These are phyloP conservation scores for Porites australiensis DNA, from an alignment of 64 coral and sea anemone genomes.

Conservation along the genomic window DNA sequence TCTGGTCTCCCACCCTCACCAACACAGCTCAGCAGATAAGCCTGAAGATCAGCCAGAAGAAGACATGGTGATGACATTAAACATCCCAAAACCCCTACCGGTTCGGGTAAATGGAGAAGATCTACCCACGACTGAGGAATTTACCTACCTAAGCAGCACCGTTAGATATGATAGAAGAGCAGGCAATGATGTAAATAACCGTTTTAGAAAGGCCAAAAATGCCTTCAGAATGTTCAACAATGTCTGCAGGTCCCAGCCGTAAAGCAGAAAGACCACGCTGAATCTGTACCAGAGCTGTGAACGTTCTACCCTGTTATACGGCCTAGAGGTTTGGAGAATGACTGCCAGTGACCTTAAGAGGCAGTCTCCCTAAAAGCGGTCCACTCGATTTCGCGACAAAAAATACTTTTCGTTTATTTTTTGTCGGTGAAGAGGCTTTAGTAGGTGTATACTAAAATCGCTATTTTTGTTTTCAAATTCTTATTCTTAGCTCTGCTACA, in stretches of 20 bases:
- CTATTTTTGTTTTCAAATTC: no score
- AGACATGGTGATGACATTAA: constrained; percentile 32
- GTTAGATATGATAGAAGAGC: constrained; percentile 6
- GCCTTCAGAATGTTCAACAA: background rate
- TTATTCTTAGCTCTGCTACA: no score
- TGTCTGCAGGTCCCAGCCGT: constrained; percentile 6
- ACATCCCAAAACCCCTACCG: background rate
- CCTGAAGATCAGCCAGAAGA: constrained; percentile 38
- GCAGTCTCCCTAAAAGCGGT: no score
- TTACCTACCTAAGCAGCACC: constrained; percentile 22
- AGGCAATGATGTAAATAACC: constrained; percentile 6
- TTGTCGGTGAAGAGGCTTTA: no score
- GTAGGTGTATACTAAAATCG: no score
- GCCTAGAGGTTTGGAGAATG: background rate
- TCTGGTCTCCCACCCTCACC: background rate
- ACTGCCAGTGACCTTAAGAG: background rate
- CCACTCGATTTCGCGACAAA: no score
- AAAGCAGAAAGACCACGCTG: background rate
- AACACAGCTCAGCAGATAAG: constrained; percentile 37
- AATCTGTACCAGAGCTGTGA: constrained; percentile 19
- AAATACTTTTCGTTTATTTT: no score
- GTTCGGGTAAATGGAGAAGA: constrained; percentile 6
- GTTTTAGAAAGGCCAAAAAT: constrained; percentile 2
- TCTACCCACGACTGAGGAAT: background rate
- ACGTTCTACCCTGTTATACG: background rate